Evolutionary conservation across 2,797 vertebrate genomes (phyloP).

Genomic region (Hemitrygon akajei): DNA sequence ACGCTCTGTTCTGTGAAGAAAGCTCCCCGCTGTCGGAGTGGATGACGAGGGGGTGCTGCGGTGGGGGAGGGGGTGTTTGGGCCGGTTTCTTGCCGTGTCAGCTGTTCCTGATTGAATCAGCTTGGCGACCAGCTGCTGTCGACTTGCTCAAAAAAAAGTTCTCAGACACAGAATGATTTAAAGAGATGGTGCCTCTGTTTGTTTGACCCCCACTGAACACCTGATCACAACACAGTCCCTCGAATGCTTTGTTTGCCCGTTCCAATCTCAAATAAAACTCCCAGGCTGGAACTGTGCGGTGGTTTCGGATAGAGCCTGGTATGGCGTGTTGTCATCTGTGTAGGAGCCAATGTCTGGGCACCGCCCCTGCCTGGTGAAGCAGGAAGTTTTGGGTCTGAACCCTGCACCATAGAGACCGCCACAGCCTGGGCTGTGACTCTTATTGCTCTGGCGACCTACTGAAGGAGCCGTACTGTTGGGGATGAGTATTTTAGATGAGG

Average conservation of each 20-base stretch:
- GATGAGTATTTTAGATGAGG: neutral
- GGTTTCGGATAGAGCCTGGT: neutral
- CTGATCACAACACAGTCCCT: neutral
- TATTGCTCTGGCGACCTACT: neutral
- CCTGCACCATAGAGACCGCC: neutral
- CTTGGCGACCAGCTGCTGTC: neutral
- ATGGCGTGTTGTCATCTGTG: neutral
- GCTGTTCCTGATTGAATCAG: neutral
- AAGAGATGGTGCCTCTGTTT: neutral
- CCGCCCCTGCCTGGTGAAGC: neutral
- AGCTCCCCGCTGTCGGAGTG: neutral
- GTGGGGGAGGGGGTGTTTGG: neutral
- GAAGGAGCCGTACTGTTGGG: neutral
- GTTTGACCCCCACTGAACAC: neutral
- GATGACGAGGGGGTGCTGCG: neutral
- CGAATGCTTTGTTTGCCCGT: neutral
- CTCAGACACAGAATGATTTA: neutral
- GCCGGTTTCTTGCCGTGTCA: neutral
- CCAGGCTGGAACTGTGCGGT: no score
- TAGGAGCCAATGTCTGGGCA: neutral
- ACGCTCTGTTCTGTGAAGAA: neutral
- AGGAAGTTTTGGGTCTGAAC: neutral
- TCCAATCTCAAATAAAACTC: neutral
- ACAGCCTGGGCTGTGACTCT: neutral
- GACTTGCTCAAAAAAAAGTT: neutral